phyloP scores from a whole-genome alignment of 2,888 invertebrate species.

The Diplazon laetatorius region DNA sequence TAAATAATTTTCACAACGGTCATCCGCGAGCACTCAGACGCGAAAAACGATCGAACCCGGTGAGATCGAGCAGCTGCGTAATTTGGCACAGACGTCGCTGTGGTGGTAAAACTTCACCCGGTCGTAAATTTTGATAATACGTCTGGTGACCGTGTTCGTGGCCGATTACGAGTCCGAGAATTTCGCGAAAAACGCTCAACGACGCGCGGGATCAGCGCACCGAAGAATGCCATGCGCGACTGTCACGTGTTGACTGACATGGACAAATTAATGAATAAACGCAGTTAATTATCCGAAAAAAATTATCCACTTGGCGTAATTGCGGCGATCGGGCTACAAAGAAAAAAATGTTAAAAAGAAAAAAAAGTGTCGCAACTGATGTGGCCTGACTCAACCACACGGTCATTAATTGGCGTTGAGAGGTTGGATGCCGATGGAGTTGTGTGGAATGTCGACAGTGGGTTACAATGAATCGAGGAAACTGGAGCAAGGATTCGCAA shows the following conservation, averaged over 20 bases:
- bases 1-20: slow-evolving; percentile 31
- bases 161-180: slow-evolving; percentile 18
- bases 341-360: neutral
- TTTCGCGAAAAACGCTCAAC: slow-evolving; percentile 36
- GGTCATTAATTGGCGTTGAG: slow-evolving; percentile 61
- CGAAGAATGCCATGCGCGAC: slow-evolving; percentile 39
- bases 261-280: slow-evolving; percentile 38
- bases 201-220: neutral
- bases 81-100: slow-evolving; percentile 43
- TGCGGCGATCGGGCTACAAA: slow-evolving; percentile 32
- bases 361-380: neutral
- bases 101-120: slow-evolving; percentile 54
- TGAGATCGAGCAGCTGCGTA: slow-evolving; percentile 56
- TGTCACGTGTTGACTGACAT: slow-evolving; percentile 41
- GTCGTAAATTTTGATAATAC: slow-evolving; percentile 63
- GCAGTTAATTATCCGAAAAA: slow-evolving; percentile 41
- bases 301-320: slow-evolving; percentile 36
- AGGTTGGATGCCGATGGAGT: slow-evolving; percentile 50
- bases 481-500: slow-evolving; percentile 59
- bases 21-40: neutral
- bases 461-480: slow-evolving; percentile 56
- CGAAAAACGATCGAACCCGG: slow-evolving; percentile 45
- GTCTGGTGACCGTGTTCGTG: slow-evolving; percentile 36
- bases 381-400: slow-evolving; percentile 45
- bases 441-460: slow-evolving; percentile 49